Evolutionary conservation across 2,113 vertebrate species (phyloP).

Genomic region (Oxyruncus cristatus): DNA sequence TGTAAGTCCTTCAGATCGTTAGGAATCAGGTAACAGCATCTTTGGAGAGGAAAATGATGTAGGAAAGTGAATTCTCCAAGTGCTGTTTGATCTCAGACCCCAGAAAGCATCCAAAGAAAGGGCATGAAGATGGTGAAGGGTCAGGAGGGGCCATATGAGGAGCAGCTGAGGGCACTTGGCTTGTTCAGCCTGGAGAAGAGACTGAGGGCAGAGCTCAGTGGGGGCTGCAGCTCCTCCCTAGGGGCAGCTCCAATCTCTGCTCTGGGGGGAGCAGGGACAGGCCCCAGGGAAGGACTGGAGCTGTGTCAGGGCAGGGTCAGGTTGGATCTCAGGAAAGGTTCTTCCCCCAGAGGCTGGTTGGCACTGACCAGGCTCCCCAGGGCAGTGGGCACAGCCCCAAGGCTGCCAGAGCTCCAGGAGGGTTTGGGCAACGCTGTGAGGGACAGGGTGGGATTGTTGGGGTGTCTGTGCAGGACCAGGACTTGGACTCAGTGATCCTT

Average conservation of each 20-base stretch:
- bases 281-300: fast-evolving
- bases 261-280: not conserved
- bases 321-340: not conserved
- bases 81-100: not conserved
- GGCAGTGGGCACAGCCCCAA: not conserved
- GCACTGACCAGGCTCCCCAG: not conserved
- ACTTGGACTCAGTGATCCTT: fast-evolving
- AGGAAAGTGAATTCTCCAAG: not conserved
- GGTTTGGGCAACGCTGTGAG: not conserved
- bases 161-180: fast-evolving
- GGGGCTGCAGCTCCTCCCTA: not conserved
- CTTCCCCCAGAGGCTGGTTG: not conserved
- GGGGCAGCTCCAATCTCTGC: not conserved
- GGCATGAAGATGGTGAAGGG: not conserved
- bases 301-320: not conserved
- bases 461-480: not conserved
- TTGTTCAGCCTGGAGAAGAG: not conserved
- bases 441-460: fast-evolving
- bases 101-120: not conserved
- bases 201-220: not conserved
- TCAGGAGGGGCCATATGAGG: no score
- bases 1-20: not conserved
- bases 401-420: not conserved
- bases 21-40: fast-evolving
- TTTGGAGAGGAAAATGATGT: not conserved